Base-by-base conservation (phyloP, 1,140 invertebrate genomes). In the Andrena cerasifolii region DNA sequence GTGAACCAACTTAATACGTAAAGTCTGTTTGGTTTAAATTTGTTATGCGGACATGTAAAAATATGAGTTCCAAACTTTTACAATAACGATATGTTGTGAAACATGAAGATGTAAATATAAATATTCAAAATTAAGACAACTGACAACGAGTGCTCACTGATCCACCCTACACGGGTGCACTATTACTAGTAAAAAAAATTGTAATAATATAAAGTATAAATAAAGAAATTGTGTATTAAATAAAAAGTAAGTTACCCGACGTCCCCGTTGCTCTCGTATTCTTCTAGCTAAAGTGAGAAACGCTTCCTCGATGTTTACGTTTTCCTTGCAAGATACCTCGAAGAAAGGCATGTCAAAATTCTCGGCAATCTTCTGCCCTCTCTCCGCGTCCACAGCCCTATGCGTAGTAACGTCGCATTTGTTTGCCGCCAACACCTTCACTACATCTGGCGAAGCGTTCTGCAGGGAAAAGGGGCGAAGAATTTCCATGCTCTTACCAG, bases 291-390 rank as follows among this genome's bases (percentile, higher is more conserved):
- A 92, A 33, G 96, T 96, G 58, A 98, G 92, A 91, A 97, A 97
- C 43, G 96, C 95, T 87, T 97, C 96, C 87, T 98, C 97, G 78
- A 98, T 97, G 88, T 98, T 98, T 49, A 98, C 95, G 86, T 98
- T 96, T 76, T 96, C 95, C 91, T 98, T 98, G 90, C 97, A 98
- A 24, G 97, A 98, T 16, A 98, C 97, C 92, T 98, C 97, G 91
- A 97, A 97, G 89, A 98, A 98, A 54, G 97, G 97, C 94, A 98
- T 96, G 80, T 98, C 97, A 88, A 97, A 98, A 91, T 97, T 96
- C 86, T 97, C 96, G 0, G 97, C 97, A 88, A 98, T 95, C 96
- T 97, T 97, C 93, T 96, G 94, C 21, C 96, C 96, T 91, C 95
- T 94, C 82, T 97, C 96, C 82, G 94, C 94, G 40, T 97, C 95